Evolutionary conservation across 1,140 invertebrate genomes (phyloP).

Genomic region (Lepidurus arcticus): DNA sequence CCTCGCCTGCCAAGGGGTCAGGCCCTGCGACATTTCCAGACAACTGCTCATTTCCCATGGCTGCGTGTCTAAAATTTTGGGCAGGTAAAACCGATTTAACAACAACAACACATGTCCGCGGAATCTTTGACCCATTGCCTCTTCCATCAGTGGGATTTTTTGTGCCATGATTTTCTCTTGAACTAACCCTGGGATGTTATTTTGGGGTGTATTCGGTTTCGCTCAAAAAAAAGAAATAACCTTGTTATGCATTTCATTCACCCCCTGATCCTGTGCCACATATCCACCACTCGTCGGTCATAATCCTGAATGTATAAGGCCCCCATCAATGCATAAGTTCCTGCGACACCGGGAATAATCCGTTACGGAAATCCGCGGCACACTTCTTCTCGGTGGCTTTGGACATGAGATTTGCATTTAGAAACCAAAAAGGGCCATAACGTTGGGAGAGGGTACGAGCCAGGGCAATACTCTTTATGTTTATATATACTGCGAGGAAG

Average conservation of each 20-base stretch:
- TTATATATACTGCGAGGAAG: not conserved
- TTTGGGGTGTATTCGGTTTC: not conserved
- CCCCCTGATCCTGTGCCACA: not conserved
- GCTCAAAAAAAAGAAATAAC: not conserved
- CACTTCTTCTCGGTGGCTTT: conserved; percentile 18
- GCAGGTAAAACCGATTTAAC: conserved; percentile 60
- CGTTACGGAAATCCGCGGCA: conserved; percentile 17
- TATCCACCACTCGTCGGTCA: conserved; percentile 7
- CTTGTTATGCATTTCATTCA: not conserved
- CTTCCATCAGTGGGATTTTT: not conserved
- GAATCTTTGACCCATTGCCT: not conserved
- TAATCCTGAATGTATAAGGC: conserved; percentile 12
- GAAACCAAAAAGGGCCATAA: conserved; percentile 19
- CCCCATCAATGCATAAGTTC: conserved; percentile 13
- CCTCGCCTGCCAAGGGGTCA: conserved; percentile 87
- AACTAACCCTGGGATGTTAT: conserved; percentile 1
- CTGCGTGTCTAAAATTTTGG: conserved; percentile 90
- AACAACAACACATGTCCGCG: not conserved
- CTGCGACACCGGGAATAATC: conserved; percentile 17
- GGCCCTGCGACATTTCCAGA: conserved; percentile 88
- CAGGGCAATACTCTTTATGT: not conserved
- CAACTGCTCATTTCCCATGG: conserved; percentile 86
- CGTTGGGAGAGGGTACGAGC: conserved; percentile 1
- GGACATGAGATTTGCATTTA: conserved; percentile 22
- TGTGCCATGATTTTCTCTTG: not conserved